Evolutionary conservation across 2,888 invertebrate genomes (phyloP), one percentile per base, ranked within the genome.

Genomic region (Tethea ocularis): DNA sequence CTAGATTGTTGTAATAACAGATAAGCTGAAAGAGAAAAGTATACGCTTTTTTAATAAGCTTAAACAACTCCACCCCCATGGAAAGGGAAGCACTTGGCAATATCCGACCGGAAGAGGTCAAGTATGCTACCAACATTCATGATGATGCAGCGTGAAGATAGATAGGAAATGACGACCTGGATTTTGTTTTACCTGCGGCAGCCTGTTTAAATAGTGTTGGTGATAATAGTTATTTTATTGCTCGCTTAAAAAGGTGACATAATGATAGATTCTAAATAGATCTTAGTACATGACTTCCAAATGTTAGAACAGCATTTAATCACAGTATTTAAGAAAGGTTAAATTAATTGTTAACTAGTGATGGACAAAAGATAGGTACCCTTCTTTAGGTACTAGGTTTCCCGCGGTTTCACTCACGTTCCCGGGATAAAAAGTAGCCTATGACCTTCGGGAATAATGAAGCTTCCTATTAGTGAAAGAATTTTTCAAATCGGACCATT

Each of bases 101-200:
- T 84, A 82, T 87, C 87, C 84, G 67, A 68, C 63, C 68, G 76
- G 78, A 76, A 64, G 83, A 74, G 84, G 86, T 86, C 84, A 84
- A 80, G 77, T 76, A 69, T 68, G 57, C 24, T 54, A 55, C 70
- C 69, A 67, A 69, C 74, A 72, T 75, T 77, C 69, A 74, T 62
- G 73, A 68, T 77, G 80, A 81, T 77, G 71, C 64, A 63, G 78
- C 75, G 65, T 78, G 70, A 81, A 80, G 70, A 70, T 77, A 81
- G 85, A 70, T 77, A 81, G 86, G 86, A 88, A 85, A 71, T 71
- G 69, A 69, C 68, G 82, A 64, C 80, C 82, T 76, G 69, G 64
- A 76, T 80, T 73, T 67, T 59, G 59, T 71, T 63, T 15, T 57
- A 38, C 61, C 60, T 57, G 63, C 62, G 51, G 57, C 53, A 20